These are phyloP conservation scores for Pipistrellus kuhlii DNA, from an alignment of 2,797 vertebrate genomes.

Conservation along the genomic window DNA sequence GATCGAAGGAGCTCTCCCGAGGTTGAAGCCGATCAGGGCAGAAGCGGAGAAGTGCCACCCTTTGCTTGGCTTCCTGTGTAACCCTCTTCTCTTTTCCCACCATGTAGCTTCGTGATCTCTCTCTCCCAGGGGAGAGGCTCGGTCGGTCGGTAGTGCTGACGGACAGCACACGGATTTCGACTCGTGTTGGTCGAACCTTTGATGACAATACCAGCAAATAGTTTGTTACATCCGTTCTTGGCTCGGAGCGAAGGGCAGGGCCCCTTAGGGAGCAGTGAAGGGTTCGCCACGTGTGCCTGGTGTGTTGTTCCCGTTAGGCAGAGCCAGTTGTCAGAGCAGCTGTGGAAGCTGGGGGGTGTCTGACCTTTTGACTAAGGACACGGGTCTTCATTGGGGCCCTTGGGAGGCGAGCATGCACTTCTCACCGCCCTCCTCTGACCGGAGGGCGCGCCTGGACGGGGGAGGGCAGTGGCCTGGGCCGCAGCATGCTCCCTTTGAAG, in stretches of 20 bases:
- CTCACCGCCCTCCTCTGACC: neutral
- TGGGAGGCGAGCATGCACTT: neutral
- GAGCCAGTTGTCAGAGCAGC: neutral
- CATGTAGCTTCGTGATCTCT: conserved; percentile 83
- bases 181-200: conserved; percentile 82
- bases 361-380: neutral
- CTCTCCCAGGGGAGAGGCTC: conserved; percentile 81
- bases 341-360: neutral
- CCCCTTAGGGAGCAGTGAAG: neutral
- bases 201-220: conserved; percentile 83
- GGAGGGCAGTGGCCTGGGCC: neutral
- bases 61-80: conserved; percentile 77
- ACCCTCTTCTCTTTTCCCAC: conserved; percentile 86
- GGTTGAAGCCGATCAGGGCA: neutral
- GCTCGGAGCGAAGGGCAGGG: conserved; percentile 59
- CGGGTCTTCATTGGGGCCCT: neutral
- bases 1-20: neutral
- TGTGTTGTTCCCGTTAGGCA: conserved; percentile 34
- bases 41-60: neutral
- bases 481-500: neutral
- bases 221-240: conserved; percentile 76
- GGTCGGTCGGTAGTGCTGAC: conserved; percentile 70
- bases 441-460: neutral
- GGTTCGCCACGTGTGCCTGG: conserved; percentile 35
- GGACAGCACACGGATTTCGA: conserved; percentile 70